These are phyloP conservation scores for Eubasilissa regina DNA, from an alignment of 1,140 invertebrate genomes.

Conservation along the genomic window DNA sequence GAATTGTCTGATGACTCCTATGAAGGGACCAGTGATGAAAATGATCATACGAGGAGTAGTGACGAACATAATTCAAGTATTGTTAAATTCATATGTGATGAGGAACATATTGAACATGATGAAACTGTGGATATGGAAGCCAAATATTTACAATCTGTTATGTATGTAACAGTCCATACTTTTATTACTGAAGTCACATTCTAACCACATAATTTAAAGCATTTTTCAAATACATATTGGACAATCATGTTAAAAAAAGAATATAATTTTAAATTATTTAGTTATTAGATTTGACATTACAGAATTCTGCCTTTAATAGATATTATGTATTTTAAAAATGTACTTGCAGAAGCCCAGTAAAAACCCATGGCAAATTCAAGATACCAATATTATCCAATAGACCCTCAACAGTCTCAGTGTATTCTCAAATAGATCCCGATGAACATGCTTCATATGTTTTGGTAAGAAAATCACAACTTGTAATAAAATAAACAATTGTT, in stretches of 20 bases:
- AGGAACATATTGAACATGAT: slow-evolving; percentile 65
- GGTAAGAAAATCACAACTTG: slow-evolving; percentile 61
- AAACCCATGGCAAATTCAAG: slow-evolving; percentile 66
- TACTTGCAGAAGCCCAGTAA: slow-evolving; percentile 66
- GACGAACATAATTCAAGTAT: slow-evolving; percentile 63
- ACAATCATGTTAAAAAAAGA: no score
- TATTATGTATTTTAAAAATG: no score
- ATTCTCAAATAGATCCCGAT: slow-evolving; percentile 65
- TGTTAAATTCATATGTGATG: slow-evolving; percentile 68
- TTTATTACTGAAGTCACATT: not conserved
- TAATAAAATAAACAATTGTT: no score
- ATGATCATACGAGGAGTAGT: slow-evolving; percentile 57
- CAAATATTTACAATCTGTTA: slow-evolving; percentile 75
- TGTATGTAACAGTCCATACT: slow-evolving; percentile 62
- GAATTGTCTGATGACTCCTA: slow-evolving; percentile 68
- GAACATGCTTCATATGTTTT: slow-evolving; percentile 68
- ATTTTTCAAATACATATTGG: no score
- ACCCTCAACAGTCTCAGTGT: slow-evolving; percentile 63
- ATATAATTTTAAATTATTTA: no score
- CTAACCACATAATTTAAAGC: no score
- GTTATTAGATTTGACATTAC: no score
- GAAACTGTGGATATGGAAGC: slow-evolving; percentile 71
- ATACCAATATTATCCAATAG: slow-evolving; percentile 65
- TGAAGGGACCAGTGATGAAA: slow-evolving; percentile 64
- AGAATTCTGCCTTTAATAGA: no score